A percentile compares a stretch with the other conserved stretches of the same genome.
Conservation (phyloP, 2,888 invertebrate species). For the Charanyca ferruginea region DNA sequence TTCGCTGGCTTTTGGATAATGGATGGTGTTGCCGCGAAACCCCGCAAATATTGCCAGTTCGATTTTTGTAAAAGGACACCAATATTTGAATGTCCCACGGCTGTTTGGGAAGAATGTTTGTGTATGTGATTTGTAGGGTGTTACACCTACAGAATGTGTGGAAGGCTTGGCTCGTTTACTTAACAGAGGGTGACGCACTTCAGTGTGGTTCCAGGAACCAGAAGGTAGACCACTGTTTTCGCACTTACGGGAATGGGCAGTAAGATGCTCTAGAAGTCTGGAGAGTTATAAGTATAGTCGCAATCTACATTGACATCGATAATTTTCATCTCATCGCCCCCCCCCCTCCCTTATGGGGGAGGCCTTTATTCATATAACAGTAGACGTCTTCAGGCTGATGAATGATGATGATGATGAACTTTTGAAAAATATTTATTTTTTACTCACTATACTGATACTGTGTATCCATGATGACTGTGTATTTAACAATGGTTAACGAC, state of each 20-base stretch:
- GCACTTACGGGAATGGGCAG: background rate
- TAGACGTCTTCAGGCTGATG: too few species aligned
- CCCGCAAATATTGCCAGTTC: constrained; percentile 16
- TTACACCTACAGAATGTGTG: constrained; percentile 34
- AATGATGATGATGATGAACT: too few species aligned
- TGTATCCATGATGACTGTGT: too few species aligned
- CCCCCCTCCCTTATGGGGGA: too few species aligned
- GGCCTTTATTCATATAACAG: too few species aligned
- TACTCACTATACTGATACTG: too few species aligned
- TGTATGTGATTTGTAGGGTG: constrained; percentile 51
- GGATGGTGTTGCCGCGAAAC: constrained; percentile 37
- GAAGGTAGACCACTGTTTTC: background rate
- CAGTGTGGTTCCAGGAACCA: background rate
- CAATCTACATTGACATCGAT: background rate
- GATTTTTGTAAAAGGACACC: constrained; percentile 41
- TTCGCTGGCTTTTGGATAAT: constrained; percentile 50
- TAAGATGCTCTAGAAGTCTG: background rate
- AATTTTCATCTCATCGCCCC: too few species aligned
- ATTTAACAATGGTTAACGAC: too few species aligned
- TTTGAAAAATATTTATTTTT: too few species aligned
- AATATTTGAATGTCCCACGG: constrained; percentile 44
- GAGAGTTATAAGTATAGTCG: background rate
- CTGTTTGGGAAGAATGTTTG: constrained; percentile 52
- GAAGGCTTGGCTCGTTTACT: constrained; percentile 30
- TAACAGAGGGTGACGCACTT: constrained; percentile 28